Evolutionary conservation across 1,140 invertebrate genomes (phyloP), one percentile per base, ranked within the genome.

Genomic region (Nasonia vitripennis): DNA sequence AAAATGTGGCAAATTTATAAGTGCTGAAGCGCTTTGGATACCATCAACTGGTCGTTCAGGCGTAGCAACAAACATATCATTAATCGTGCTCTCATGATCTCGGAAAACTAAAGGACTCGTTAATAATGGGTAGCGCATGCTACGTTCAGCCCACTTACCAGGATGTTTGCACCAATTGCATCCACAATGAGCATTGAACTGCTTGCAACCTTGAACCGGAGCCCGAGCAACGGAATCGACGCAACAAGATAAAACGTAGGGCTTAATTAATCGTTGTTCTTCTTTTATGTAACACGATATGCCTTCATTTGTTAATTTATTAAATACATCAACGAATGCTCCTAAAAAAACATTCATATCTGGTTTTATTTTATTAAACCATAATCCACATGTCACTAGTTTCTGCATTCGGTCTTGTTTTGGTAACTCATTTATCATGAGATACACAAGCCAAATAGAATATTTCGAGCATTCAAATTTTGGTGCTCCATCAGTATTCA

Each of bases 241-340:
- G 34, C 34, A 37, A 6, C n/a, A 80, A 17, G 62, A 14, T 17
- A 80, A 4, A 12, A 67, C 17, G 37, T 80, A 80, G 1, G 68
- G 12, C 41, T 80, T 80, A 12, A 80, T 12, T 3, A 37, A 3
- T 0, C 62, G 51, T 20, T 80, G 31, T 80, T 80, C 23, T 10
- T 10, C 27, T 34, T 80, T 80, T 67, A 80, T 37, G 1, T 3
- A 34, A 68, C 78, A 80, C 37, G 1, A 10, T 11, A 80, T 80
- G 4, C 34, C 78, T 10, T 20, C 1, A 11, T 78, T 51, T 20
- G 11, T 80, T 34, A 80, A 14, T 91, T 92, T 89, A 91, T 92
- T 90, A 91, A 92, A 92, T 4, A 80, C 6, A 68, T 37, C 34
- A 34, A 80, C 78, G 17, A 68, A 67, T 14, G 91, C 91, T 90